These are phyloP conservation scores for Barnardius zonarius DNA, from an alignment of 2,113 vertebrate species.

Conservation along the genomic window DNA sequence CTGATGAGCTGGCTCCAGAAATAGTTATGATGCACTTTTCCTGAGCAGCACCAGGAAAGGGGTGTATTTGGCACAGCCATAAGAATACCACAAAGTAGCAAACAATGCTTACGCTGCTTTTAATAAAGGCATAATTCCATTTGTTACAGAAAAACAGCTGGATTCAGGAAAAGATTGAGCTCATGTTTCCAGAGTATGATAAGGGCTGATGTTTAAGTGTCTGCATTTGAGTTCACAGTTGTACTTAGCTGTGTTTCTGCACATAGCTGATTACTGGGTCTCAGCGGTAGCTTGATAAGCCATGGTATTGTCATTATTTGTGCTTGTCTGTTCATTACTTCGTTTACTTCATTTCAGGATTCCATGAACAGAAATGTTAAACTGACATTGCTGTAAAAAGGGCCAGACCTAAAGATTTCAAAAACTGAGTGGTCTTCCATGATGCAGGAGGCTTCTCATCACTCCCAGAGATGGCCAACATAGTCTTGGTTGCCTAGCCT, in stretches of 20 bases:
- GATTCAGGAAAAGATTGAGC: background rate
- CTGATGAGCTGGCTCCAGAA: background rate
- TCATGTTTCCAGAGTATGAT: background rate
- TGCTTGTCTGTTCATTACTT: background rate
- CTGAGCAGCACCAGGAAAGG: background rate
- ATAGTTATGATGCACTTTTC: background rate
- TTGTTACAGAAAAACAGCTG: background rate
- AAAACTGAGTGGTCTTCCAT: background rate
- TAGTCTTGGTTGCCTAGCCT: background rate
- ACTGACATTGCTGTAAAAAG: background rate
- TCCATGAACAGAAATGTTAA: background rate
- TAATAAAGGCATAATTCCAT: background rate
- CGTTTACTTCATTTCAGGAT: background rate
- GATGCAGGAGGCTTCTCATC: background rate
- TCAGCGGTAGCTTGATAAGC: background rate
- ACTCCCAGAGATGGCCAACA: background rate
- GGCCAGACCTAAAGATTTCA: background rate
- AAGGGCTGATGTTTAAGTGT: background rate
- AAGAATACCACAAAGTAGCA: background rate
- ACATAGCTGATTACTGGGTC: fast-evolving
- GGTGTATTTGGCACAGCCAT: background rate
- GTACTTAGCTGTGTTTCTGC: background rate
- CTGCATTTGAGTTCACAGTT: background rate
- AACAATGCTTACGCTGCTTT: background rate
- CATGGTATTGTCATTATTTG: background rate